A percentile compares a stretch with the other conserved stretches of the same genome.
Evolutionary conservation across 2,797 vertebrate genomes (phyloP).

Genomic region (Peromyscus melanophrys): DNA sequence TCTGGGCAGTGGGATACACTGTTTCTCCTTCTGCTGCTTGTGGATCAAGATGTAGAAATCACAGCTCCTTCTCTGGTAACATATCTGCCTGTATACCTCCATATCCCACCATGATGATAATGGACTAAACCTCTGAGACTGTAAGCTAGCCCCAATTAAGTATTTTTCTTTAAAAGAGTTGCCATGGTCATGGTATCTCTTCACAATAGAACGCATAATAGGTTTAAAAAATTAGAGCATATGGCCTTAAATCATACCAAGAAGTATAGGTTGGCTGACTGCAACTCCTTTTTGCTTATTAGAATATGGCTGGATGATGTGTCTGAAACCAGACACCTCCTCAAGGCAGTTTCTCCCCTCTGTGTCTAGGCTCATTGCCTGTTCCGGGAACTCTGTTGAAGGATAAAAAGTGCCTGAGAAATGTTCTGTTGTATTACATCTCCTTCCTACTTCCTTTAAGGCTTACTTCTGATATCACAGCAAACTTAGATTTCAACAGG

Average conservation of each 20-base stretch:
- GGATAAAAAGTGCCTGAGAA: conserved; percentile 19
- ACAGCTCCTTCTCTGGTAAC: background rate
- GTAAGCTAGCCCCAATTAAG: background rate
- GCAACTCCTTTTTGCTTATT: conserved; percentile 3
- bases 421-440: background rate
- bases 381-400: background rate
- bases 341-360: background rate
- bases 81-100: background rate
- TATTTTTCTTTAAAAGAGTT: background rate
- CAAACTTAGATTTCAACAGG: conserved; percentile 40
- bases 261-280: background rate
- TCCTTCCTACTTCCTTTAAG: conserved; percentile 18
- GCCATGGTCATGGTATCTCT: background rate
- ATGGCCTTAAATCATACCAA: conserved; percentile 30
- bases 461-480: background rate
- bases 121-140: background rate
- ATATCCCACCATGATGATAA: background rate
- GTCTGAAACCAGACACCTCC: conserved; percentile 33
- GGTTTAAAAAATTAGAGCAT: background rate
- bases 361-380: conserved; percentile 8
- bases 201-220: background rate
- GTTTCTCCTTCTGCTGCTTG: background rate
- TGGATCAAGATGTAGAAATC: background rate
- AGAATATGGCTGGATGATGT: background rate
- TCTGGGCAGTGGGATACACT: background rate